A percentile compares a stretch with the other conserved stretches of the same genome.
These are phyloP conservation scores for Chironomus tentans DNA, from an alignment of 2,888 invertebrate species.

Conservation along the genomic window DNA sequence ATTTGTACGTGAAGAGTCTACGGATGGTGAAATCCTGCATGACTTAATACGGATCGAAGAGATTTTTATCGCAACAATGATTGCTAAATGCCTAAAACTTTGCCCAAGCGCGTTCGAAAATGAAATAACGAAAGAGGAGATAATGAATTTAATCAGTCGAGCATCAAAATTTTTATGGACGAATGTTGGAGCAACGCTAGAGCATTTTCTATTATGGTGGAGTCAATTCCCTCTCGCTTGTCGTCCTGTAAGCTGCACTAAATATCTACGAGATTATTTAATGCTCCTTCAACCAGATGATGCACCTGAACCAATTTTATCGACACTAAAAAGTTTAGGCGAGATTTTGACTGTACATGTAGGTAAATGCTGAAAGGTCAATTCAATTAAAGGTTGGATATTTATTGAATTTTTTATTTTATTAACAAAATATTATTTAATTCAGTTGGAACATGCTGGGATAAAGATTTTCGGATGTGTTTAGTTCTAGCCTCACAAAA, in stretches of 20 bases:
- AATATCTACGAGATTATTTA: conserved; percentile 54
- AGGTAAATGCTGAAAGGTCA: conserved; percentile 31
- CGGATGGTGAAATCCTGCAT: conserved; percentile 50
- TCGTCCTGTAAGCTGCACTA: conserved; percentile 53
- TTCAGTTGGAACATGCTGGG: conserved; percentile 64
- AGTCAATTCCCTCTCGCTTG: conserved; percentile 58
- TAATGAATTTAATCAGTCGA: conserved; percentile 34
- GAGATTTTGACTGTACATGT: conserved; percentile 71
- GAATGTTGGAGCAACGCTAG: conserved; percentile 67
- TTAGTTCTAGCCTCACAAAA: conserved; percentile 35
- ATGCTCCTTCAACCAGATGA: conserved; percentile 46
- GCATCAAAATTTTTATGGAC: conserved; percentile 56
- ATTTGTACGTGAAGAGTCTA: conserved; percentile 36
- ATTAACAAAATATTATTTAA: not conserved
- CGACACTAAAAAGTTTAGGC: conserved; percentile 62
- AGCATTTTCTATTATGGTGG: conserved; percentile 81
- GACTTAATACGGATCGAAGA: conserved; percentile 58
- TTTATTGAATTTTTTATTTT: not conserved
- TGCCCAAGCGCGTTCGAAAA: conserved; percentile 30
- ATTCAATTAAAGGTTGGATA: not conserved
- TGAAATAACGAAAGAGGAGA: conserved; percentile 22
- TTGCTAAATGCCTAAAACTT: conserved; percentile 30
- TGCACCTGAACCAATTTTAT: conserved; percentile 58
- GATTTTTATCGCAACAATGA: conserved; percentile 47
- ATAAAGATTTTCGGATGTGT: conserved; percentile 47